phyloP scores from a whole-genome alignment of 2,797 vertebrate genomes.

The Melanogrammus aeglefinus region DNA sequence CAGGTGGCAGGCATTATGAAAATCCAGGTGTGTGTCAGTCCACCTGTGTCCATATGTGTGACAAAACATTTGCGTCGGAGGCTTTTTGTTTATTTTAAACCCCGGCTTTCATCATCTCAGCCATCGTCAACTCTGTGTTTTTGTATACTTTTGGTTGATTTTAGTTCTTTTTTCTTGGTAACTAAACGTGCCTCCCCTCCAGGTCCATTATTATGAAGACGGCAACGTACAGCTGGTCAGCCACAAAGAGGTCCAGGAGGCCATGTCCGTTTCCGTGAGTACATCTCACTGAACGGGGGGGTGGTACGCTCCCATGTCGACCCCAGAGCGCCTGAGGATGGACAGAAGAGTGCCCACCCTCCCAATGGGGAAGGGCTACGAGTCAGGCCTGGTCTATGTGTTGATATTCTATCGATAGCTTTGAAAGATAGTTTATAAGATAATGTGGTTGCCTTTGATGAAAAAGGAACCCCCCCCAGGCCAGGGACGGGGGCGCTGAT shows the following conservation, averaged over 20 bases:
- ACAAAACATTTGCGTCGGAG: not conserved
- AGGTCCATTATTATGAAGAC: constrained; percentile 99
- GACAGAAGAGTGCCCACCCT: too few relatives aligned
- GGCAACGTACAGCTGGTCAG: constrained; percentile 97
- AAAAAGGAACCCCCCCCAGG: not conserved
- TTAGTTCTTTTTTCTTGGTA: not conserved
- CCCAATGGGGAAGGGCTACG: too few relatives aligned
- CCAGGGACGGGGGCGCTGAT: not conserved
- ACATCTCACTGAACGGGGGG: not conserved
- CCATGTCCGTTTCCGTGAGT: constrained; percentile 91
- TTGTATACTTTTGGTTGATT: not conserved
- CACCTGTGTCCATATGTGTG: not conserved
- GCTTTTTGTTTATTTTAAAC: too few relatives aligned
- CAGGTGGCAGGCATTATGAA: constrained; percentile 96
- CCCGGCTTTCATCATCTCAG: not conserved
- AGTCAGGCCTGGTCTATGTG: too few relatives aligned
- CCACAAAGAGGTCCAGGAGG: constrained; percentile 95
- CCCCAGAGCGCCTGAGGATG: too few relatives aligned
- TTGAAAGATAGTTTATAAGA: not conserved
- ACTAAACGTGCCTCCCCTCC: constrained; percentile 13
- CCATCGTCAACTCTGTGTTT: not conserved
- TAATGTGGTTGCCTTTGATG: not conserved
- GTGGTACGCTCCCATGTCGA: constrained; percentile 12
- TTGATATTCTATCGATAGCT: not conserved
- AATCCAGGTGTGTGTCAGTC: constrained; percentile 84